phyloP scores from a whole-genome alignment of 2,888 invertebrate species.

The Noctua comes region DNA sequence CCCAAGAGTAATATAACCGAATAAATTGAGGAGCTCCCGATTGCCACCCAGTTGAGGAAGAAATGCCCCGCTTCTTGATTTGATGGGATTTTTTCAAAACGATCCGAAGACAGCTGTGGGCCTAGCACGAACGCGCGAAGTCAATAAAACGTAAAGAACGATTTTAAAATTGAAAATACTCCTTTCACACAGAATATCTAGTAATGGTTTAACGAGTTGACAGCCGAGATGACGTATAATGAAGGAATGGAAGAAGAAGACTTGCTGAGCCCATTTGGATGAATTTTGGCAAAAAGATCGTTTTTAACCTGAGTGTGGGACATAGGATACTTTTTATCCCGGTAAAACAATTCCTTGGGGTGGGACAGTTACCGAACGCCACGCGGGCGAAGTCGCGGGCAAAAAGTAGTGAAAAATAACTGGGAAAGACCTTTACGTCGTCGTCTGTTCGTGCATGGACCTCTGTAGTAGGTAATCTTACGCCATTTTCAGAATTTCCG shows the following conservation, averaged over 20 bases:
- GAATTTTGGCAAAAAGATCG: background rate
- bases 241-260: background rate
- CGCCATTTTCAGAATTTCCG: conserved; percentile 69
- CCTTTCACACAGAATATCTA: background rate
- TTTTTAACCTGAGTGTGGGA: background rate
- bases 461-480: conserved; percentile 59
- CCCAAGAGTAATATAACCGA: conserved; percentile 52
- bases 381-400: background rate
- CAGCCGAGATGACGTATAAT: background rate
- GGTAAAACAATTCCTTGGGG: background rate
- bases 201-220: background rate
- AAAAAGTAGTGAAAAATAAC: background rate
- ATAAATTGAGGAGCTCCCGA: conserved; percentile 48
- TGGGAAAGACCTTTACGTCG: background rate
- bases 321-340: no score
- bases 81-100: conserved; percentile 70
- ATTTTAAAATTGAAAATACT: background rate
- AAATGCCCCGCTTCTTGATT: conserved; percentile 64
- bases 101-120: conserved; percentile 58
- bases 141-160: background rate
- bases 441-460: background rate
- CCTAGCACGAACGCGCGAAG: background rate
- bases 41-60: conserved; percentile 44
- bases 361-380: background rate
- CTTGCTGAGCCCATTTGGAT: background rate